A percentile compares a stretch with the other conserved stretches of the same genome.
These are phyloP conservation scores for Tethya wilhelma DNA, from an alignment of 37 sponge, comb jelly and placozoan species.

Conservation along the genomic window DNA sequence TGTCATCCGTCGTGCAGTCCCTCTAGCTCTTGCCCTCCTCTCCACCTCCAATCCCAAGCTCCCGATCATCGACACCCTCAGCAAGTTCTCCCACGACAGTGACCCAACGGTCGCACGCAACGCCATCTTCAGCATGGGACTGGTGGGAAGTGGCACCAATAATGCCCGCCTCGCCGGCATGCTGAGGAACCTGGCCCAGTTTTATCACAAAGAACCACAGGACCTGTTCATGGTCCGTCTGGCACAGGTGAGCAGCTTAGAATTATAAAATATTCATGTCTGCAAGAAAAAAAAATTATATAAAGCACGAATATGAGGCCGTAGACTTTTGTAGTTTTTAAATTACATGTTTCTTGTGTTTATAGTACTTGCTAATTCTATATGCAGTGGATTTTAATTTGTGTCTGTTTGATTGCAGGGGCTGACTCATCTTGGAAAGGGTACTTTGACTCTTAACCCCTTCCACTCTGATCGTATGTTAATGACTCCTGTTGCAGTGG, in stretches of 20 bases:
- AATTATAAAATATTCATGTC: no score
- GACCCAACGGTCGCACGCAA: conserved; percentile 93
- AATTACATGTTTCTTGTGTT: no score
- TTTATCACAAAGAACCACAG: conserved; percentile 94
- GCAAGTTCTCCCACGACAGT: conserved; percentile 97
- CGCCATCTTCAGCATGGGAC: conserved; percentile 96
- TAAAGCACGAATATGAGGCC: no score
- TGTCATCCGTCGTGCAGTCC: conserved; percentile 88
- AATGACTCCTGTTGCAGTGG: conserved; percentile 88
- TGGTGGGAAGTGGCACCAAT: conserved; percentile 98
- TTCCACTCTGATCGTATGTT: conserved; percentile 91
- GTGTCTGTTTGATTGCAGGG: conserved; percentile 71
- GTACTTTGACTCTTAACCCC: conserved; percentile 95
- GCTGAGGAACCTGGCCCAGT: conserved; percentile 95
- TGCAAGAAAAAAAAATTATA: no score
- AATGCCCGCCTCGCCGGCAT: conserved; percentile 93
- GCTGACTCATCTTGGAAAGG: conserved; percentile 94
- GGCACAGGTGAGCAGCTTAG: conserved; percentile 80
- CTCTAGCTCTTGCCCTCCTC: conserved; percentile 90
- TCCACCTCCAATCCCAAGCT: conserved; percentile 96
- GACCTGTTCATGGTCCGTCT: conserved; percentile 93
- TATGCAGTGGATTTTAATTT: not conserved
- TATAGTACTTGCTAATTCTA: no score
- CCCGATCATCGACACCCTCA: conserved; percentile 88
- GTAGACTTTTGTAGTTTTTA: no score